Conservation (phyloP, 2,888 invertebrate species). For the Chaetogeoica ovagalla region DNA sequence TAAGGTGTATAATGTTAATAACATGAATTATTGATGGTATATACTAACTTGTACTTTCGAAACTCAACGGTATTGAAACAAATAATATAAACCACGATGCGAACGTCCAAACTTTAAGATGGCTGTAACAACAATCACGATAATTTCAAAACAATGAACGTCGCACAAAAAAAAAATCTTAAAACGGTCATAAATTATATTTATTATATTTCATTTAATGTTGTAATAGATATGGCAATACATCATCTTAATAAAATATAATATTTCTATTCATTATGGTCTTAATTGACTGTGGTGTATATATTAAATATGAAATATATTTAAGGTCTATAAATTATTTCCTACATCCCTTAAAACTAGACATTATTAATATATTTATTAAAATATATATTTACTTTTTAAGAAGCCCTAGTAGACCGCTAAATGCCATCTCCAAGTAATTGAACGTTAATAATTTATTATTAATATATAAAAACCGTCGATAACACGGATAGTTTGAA, state of each 20-base stretch:
- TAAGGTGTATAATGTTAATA: neutral
- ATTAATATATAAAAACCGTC: too few relatives aligned
- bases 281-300: neutral
- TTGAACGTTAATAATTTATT: too few relatives aligned
- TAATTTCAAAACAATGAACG: slow-evolving; percentile 23
- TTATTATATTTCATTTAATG: neutral
- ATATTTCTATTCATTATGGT: neutral
- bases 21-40: neutral
- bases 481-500: too few relatives aligned
- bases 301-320: too few relatives aligned
- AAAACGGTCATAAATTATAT: neutral
- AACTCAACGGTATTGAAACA: neutral
- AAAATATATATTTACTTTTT: too few relatives aligned
- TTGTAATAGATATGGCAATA: slow-evolving; percentile 10
- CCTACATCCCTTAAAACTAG: too few relatives aligned
- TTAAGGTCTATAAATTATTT: too few relatives aligned
- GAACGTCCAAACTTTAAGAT: slow-evolving; percentile 27
- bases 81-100: slow-evolving; percentile 30
- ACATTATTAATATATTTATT: too few relatives aligned
- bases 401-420: too few relatives aligned
- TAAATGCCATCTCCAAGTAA: too few relatives aligned
- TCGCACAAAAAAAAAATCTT: neutral
- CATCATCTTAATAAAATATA: neutral
- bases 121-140: slow-evolving; percentile 24
- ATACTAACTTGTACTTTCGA: slow-evolving; percentile 13